These are phyloP conservation scores for Polymixis lichenea DNA, from an alignment of 2,888 invertebrate species.

Conservation along the genomic window DNA sequence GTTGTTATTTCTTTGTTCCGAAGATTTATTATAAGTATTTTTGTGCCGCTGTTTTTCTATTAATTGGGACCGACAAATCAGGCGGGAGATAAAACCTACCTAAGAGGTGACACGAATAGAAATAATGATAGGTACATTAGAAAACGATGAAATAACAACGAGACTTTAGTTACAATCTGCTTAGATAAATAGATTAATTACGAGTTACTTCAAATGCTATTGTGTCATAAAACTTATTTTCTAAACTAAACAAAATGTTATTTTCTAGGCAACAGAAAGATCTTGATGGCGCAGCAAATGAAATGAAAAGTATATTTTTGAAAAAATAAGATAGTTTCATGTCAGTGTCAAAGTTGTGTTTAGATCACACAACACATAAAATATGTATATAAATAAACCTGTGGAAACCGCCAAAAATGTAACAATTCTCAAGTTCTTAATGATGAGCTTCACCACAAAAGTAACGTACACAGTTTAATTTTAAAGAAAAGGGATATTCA, in stretches of 20 bases:
- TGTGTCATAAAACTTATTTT: not conserved
- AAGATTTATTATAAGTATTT: slow-evolving; percentile 5
- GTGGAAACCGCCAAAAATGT: slow-evolving; percentile 24
- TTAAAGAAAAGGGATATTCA: slow-evolving; percentile 83
- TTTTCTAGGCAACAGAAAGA: not conserved
- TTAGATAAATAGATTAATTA: not conserved
- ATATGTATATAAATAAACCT: no score
- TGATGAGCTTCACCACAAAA: slow-evolving; percentile 53
- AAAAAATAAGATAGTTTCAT: no score
- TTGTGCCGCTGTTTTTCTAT: slow-evolving; percentile 2
- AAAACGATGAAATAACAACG: no score
- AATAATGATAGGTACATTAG: not conserved
- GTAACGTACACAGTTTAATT: slow-evolving; percentile 80
- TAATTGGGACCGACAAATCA: slow-evolving; percentile 11
- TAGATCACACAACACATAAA: not conserved
- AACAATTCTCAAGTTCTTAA: slow-evolving; percentile 49
- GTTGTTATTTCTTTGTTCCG: slow-evolving; percentile 14
- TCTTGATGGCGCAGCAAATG: no score
- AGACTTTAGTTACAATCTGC: not conserved
- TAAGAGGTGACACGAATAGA: not conserved
- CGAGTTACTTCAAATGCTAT: not conserved
- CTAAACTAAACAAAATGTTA: not conserved
- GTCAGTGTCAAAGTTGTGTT: not conserved
- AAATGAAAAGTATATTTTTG: no score
- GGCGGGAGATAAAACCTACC: not conserved